Percentiles rank a stretch among this genome's conserved stretches.
phyloP scores from a whole-genome alignment of 2,797 vertebrate species.

The Esox masquinongy region DNA sequence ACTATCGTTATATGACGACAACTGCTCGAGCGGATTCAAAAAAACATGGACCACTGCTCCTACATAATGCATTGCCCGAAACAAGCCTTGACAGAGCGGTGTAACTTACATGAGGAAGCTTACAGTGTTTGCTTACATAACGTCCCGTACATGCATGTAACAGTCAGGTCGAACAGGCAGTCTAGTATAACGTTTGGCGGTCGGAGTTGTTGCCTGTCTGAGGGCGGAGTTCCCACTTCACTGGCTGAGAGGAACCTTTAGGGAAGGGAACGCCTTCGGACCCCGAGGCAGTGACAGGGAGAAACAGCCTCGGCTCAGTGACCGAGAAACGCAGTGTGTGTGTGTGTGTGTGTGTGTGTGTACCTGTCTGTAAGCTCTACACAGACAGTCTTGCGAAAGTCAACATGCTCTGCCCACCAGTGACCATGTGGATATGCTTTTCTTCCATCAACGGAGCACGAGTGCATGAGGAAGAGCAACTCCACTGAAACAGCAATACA shows the following conservation, averaged over 20 bases:
- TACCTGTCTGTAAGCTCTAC: neutral
- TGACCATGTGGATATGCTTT: neutral
- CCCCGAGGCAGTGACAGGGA: neutral
- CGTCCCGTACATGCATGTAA: neutral
- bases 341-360: conserved; percentile 15
- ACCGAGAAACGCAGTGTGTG: conserved; percentile 1
- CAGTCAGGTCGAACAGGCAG: neutral
- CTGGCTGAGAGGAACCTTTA: neutral
- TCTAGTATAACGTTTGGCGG: neutral
- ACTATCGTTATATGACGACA: too few species aligned
- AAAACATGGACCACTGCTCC: neutral
- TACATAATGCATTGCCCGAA: neutral
- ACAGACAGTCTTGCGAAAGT: neutral
- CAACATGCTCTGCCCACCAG: neutral
- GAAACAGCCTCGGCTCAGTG: conserved; percentile 2
- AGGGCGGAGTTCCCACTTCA: neutral
- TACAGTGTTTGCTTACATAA: neutral
- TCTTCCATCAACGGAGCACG: neutral
- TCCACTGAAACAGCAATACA: conserved; percentile 45
- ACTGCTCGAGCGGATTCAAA: neutral
- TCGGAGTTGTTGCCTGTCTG: neutral
- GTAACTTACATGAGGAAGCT: neutral
- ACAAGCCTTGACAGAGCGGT: neutral
- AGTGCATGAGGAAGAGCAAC: conserved; percentile 21
- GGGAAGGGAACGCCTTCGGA: neutral